These are phyloP conservation scores for Charaxes varanes DNA, from an alignment of 1,140 invertebrate genomes.

Conservation along the genomic window DNA sequence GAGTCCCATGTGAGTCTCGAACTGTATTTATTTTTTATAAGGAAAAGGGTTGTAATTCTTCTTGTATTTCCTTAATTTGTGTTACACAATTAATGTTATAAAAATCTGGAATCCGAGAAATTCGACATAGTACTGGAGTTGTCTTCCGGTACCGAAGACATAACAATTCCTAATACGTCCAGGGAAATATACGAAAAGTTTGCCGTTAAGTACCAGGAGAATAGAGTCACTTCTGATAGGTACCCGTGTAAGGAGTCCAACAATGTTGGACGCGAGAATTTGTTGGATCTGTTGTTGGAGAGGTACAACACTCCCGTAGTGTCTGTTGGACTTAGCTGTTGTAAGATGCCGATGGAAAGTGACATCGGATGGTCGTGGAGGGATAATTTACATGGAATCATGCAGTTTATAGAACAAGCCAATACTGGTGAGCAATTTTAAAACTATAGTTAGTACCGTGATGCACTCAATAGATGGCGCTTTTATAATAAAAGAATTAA, in stretches of 20 bases:
- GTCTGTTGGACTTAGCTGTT: conserved; percentile 81
- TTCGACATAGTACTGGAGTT: conserved; percentile 80
- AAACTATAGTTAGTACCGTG: too few species aligned
- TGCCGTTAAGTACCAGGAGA: conserved; percentile 59
- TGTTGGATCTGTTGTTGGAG: conserved; percentile 76
- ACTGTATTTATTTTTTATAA: too few species aligned
- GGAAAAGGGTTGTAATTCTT: too few species aligned
- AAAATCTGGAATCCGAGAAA: conserved; percentile 71
- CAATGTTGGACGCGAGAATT: conserved; percentile 44
- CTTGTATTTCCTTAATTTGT: too few species aligned
- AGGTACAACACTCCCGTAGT: conserved; percentile 74
- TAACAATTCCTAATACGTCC: conserved; percentile 70
- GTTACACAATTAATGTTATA: too few species aligned
- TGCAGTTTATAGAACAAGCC: conserved; percentile 76
- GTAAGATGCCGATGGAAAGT: conserved; percentile 82
- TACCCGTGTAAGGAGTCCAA: conserved; percentile 28
- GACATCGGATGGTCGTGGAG: conserved; percentile 84
- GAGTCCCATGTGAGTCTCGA: too few species aligned
- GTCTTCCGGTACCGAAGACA: conserved; percentile 76
- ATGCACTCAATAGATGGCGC: too few species aligned
- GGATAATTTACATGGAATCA: conserved; percentile 81
- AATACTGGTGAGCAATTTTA: conserved; percentile 67
- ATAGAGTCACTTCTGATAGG: conserved; percentile 36
- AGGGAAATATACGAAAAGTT: conserved; percentile 72
- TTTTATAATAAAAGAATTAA: too few species aligned